Conservation (phyloP, 64 coral and sea anemone genomes). For the Cladopsammia gracilis region DNA sequence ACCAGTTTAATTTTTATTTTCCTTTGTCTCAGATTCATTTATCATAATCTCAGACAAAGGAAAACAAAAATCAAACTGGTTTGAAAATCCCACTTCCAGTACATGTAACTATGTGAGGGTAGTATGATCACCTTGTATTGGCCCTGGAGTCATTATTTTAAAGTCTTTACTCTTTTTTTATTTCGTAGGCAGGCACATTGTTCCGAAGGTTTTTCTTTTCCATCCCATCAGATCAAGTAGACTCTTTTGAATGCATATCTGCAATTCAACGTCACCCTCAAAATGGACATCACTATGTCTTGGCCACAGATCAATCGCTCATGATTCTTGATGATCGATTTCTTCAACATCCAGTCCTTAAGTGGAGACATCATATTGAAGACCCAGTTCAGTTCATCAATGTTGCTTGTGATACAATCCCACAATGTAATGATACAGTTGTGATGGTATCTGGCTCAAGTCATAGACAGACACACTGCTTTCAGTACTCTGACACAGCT, state of each 20-base stretch:
- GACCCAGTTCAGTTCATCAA: slow-evolving; percentile 82
- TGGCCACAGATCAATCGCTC: slow-evolving; percentile 93
- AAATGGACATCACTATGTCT: slow-evolving; percentile 79
- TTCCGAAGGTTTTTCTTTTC: slow-evolving; percentile 75
- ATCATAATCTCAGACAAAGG: too few relatives aligned
- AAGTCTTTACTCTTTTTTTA: not conserved
- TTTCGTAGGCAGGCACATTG: slow-evolving; percentile 9
- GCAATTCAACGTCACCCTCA: slow-evolving; percentile 77
- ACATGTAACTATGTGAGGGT: too few relatives aligned
- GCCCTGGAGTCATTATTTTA: not conserved
- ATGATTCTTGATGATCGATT: slow-evolving; percentile 91
- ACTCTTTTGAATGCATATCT: slow-evolving; percentile 77
- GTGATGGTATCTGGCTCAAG: slow-evolving; percentile 78
- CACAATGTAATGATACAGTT: slow-evolving; percentile 68
- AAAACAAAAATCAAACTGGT: too few relatives aligned
- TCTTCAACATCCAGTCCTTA: slow-evolving; percentile 87
- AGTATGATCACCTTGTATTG: too few relatives aligned
- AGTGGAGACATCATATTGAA: slow-evolving; percentile 88
- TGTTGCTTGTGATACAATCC: slow-evolving; percentile 41
- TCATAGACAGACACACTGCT: slow-evolving; percentile 87
- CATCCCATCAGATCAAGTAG: slow-evolving; percentile 79
- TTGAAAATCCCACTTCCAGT: too few relatives aligned
- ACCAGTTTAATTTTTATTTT: too few relatives aligned
- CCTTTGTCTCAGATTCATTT: too few relatives aligned
- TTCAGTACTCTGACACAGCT: slow-evolving; percentile 67